A percentile compares a stretch with the other conserved stretches of the same genome.
Evolutionary conservation across 2,797 vertebrate species (phyloP).

Genomic region (Danio tinwini): DNA sequence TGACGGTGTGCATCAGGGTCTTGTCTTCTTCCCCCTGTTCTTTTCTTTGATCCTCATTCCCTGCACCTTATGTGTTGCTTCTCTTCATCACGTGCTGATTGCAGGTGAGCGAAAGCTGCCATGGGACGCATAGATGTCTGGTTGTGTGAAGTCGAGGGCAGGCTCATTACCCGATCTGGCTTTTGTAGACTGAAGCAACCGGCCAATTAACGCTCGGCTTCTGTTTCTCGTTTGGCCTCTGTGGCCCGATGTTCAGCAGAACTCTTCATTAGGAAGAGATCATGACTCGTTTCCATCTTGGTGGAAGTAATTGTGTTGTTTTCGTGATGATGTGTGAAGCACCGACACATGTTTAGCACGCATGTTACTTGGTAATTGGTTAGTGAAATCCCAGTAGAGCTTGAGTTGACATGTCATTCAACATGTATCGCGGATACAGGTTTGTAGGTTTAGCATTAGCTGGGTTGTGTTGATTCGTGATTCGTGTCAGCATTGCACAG

Average conservation of each 20-base stretch:
- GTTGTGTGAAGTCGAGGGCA: conserved; percentile 1
- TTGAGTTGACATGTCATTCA: not conserved
- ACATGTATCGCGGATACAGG: not conserved
- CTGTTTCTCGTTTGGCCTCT: conserved; percentile 18
- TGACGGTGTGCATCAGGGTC: not conserved
- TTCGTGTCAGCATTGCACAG: not conserved
- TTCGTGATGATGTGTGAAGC: not conserved
- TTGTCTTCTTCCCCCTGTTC: conserved; percentile 48
- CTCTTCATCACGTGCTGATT: conserved; percentile 14
- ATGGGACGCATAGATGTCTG: conserved; percentile 9
- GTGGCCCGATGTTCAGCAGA: conserved; percentile 19
- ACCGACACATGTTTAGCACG: not conserved
- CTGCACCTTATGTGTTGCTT: conserved; percentile 1
- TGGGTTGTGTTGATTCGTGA: not conserved
- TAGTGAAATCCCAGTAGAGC: not conserved
- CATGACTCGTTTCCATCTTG: conserved; percentile 4
- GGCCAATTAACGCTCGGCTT: conserved; percentile 40
- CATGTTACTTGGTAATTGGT: not conserved
- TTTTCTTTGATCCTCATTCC: conserved; percentile 18
- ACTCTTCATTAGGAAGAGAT: conserved; percentile 33
- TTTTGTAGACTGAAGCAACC: conserved; percentile 60
- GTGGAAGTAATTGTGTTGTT: conserved; percentile 33
- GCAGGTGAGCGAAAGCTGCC: conserved; percentile 51
- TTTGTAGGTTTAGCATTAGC: conserved; percentile 1
- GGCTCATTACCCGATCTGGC: conserved; percentile 48